Evolutionary conservation across 1,140 invertebrate species (phyloP), one percentile per base, ranked within the genome.

Genomic region (Melitaea cinxia): DNA sequence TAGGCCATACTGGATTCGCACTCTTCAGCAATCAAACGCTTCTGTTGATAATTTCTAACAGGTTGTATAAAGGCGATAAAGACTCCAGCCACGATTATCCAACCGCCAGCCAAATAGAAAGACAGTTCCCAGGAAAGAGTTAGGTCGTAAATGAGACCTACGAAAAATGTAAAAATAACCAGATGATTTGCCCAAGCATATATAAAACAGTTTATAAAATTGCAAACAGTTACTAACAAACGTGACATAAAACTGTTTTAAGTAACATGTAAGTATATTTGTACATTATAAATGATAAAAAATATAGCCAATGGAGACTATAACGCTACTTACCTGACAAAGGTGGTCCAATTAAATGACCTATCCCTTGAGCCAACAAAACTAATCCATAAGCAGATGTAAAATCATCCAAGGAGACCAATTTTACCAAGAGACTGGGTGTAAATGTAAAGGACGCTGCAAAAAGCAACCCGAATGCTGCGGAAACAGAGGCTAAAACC

Each of bases 321-420:
- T 4, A 4, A 28, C 26, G 12, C 7, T 59, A 65, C 69, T 73
- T 81, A 92, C 93, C 93, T 58, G 93, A 93, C 68, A 94, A 88
- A 0, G 94, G 93, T 4, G 94, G 94, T 53, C 94, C 94, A 33
- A 92, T 89, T 15, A 94, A 84, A 87, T 94, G 93, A 26, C 93
- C 93, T 61, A 94, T 92, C 7, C 97, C 97, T 91, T 98, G 96
- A 71, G 97, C 96, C 6, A 98, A 87, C 15, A 98, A 89, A 37
- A 96, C 94, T 35, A 98, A 89, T 42, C 97, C 97, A 87, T 98
- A 98, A 4, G 96, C 97, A 63, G 95, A 95, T 0, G 97, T 97
- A 84, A 99, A 98, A 65, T 93, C 91, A 77, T 93, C 92, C 81
- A 93, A 73, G 0, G 96, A 95, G 15, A 96, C 94, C 47, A 96